Percentiles rank a stretch among this genome's conserved stretches.
These are phyloP conservation scores for Apaloderma vittatum DNA, from an alignment of 2,113 vertebrate genomes.

Conservation along the genomic window DNA sequence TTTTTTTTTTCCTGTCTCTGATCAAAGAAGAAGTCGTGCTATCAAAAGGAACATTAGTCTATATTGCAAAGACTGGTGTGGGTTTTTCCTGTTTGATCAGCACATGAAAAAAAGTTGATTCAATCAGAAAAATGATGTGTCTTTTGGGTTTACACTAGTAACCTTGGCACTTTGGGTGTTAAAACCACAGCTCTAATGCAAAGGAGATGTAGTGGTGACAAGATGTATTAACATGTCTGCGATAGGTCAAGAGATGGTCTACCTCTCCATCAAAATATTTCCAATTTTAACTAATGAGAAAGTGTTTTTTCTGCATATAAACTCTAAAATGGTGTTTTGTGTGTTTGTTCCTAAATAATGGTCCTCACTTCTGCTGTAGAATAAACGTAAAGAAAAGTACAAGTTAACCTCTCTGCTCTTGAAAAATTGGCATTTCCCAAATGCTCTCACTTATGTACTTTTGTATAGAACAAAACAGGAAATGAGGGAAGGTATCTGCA, in stretches of 20 bases:
- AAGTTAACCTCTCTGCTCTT: not conserved
- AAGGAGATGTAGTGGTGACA: not conserved
- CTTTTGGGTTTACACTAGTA: not conserved
- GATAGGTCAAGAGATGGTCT: not conserved
- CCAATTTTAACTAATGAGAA: not conserved
- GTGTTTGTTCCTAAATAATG: not conserved
- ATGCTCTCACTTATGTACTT: not conserved
- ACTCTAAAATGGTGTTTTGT: not conserved
- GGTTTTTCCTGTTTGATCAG: not conserved
- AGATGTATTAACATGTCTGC: not conserved
- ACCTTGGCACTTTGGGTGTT: not conserved
- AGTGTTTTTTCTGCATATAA: not conserved
- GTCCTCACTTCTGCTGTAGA: not conserved
- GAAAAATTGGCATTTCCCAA: not conserved
- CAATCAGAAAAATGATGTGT: not conserved
- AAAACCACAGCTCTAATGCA: not conserved
- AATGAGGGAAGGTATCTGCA: not conserved
- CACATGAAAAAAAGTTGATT: not conserved
- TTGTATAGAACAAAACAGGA: not conserved
- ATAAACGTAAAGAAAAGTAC: not conserved
- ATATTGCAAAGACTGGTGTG: not conserved
- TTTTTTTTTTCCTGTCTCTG: not conserved
- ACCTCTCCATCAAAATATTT: not conserved
- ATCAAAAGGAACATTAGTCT: not conserved
- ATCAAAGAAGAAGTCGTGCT: not conserved